Evolutionary conservation across 2,888 invertebrate genomes (phyloP), one percentile per base, ranked within the genome.

Genomic region (Heterodera filipjevi): DNA sequence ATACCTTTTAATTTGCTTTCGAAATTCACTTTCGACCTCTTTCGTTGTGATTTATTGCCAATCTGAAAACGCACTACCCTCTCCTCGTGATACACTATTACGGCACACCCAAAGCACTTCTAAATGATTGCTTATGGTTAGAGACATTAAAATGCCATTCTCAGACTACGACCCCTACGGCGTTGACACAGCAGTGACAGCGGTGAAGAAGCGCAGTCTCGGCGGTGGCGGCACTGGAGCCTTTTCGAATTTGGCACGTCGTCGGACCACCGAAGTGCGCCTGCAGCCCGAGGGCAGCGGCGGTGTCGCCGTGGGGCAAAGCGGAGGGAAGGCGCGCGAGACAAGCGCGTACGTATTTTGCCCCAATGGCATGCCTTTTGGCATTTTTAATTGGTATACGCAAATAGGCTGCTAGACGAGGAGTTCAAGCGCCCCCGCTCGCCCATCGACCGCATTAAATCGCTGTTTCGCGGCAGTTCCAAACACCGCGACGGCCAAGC

Each of bases 381-480:
- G 68, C 39, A n/a, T n/a, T 39, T 39, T 39, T 39, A 12, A n/a
- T n/a, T n/a, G n/a, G n/a, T 68, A n/a, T n/a, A 27, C n/a, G n/a
- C 12, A 14, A 3, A 35, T 33, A 70, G 49, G 76, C 59, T 78
- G n/a, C 49, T 77, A 27, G 84, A 85, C 59, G 84, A 85, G 22
- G 84, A 84, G 74, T 86, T 82, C 80, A 86, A 88, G 77, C 82
- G 87, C 30, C 86, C 88, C 19, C 81, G 83, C 30, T 87, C 88
- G 1, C 89, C 89, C 22, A 86, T 89, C 77, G 89, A 89, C 71
- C 84, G 87, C 64, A 86, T 89, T 78, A 89, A 89, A 81, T 85
- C 84, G 30, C 77, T 88, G 59, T 88, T 88, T 81, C 74, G 86
- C 30, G 81, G 82, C 19, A 68, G 22, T 19, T 68, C 68, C 68